These are phyloP conservation scores for Crotalus helleri DNA, from an alignment of 2,113 vertebrate genomes.

Conservation along the genomic window DNA sequence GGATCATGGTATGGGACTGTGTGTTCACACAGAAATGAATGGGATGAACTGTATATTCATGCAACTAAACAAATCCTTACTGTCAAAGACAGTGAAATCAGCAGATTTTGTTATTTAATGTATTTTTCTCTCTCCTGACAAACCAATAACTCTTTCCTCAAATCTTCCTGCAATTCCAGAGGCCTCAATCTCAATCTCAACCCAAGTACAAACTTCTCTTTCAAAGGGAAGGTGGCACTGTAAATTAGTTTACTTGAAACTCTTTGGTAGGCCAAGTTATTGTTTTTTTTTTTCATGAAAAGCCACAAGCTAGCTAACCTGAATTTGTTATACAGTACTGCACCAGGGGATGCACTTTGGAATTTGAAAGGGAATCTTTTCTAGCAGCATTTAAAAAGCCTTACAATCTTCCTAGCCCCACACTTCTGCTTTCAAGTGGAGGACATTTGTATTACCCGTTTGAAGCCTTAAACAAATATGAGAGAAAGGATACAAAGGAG, in stretches of 20 bases:
- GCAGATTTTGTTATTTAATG: slow-evolving; percentile 1
- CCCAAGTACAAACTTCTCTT: slow-evolving; percentile 19
- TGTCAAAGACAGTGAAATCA: slow-evolving; percentile 12
- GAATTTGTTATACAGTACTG: slow-evolving; percentile 43
- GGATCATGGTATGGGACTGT: too few relatives aligned
- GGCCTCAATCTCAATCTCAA: slow-evolving; percentile 1
- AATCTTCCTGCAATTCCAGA: slow-evolving; percentile 15
- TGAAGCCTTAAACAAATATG: slow-evolving; percentile 36
- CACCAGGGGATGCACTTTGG: slow-evolving; percentile 45
- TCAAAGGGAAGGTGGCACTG: slow-evolving; percentile 36
- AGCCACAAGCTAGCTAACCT: slow-evolving; percentile 36
- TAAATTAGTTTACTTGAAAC: slow-evolving; percentile 55
- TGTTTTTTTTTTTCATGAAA: slow-evolving; percentile 53
- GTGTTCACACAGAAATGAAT: neutral
- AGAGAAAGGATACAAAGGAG: slow-evolving; percentile 41
- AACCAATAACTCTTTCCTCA: neutral
- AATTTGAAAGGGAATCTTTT: slow-evolving; percentile 15
- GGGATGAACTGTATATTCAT: neutral
- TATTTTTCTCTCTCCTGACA: neutral
- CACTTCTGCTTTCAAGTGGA: slow-evolving; percentile 19
- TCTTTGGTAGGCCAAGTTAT: slow-evolving; percentile 58
- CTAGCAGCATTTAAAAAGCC: neutral
- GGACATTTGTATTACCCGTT: slow-evolving; percentile 31
- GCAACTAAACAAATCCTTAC: neutral
- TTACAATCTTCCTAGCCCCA: slow-evolving; percentile 13